Conservation (phyloP, 1,140 invertebrate species). For the Liolophura sinensis region DNA sequence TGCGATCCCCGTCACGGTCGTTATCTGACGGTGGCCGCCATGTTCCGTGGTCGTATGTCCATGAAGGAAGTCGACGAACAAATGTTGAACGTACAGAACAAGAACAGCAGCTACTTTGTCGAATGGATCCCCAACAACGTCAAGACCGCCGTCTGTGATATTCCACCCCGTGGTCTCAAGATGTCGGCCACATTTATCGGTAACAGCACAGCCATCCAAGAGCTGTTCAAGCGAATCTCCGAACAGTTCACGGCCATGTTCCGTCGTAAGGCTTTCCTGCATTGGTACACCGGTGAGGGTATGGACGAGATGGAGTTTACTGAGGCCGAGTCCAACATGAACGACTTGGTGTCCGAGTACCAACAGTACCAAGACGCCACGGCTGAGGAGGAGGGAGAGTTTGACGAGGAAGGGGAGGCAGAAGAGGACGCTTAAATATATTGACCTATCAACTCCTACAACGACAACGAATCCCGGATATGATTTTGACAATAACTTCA, state of each 20-base stretch:
- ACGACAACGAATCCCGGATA: no score
- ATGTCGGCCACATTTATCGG: conserved; percentile 82
- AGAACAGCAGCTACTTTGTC: conserved; percentile 75
- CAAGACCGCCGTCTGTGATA: conserved; percentile 88
- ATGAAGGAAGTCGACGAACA: conserved; percentile 55
- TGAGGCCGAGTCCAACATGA: conserved; percentile 66
- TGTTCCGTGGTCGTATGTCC: conserved; percentile 75
- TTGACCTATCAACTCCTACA: no score
- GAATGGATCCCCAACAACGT: conserved; percentile 92
- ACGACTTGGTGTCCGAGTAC: conserved; percentile 33
- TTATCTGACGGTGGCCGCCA: conserved; percentile 77
- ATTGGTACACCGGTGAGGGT: conserved; percentile 75
- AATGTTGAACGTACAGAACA: conserved; percentile 40
- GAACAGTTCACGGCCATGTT: conserved; percentile 67
- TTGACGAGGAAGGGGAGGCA: conserved; percentile 76
- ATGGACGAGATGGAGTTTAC: conserved; percentile 85
- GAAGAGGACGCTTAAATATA: conserved; percentile 46
- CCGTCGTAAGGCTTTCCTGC: conserved; percentile 73
- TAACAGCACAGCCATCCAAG: conserved; percentile 72
- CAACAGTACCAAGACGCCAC: conserved; percentile 42
- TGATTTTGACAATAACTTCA: no score
- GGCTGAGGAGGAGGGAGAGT: conserved; percentile 37
- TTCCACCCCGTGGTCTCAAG: conserved; percentile 84
- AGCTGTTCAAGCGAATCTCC: conserved; percentile 74
- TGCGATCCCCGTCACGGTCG: conserved; percentile 70